A percentile compares a stretch with the other conserved stretches of the same genome.
These are phyloP conservation scores for Periophthalmus magnuspinnatus DNA, from an alignment of 2,797 vertebrate genomes.

Conservation along the genomic window DNA sequence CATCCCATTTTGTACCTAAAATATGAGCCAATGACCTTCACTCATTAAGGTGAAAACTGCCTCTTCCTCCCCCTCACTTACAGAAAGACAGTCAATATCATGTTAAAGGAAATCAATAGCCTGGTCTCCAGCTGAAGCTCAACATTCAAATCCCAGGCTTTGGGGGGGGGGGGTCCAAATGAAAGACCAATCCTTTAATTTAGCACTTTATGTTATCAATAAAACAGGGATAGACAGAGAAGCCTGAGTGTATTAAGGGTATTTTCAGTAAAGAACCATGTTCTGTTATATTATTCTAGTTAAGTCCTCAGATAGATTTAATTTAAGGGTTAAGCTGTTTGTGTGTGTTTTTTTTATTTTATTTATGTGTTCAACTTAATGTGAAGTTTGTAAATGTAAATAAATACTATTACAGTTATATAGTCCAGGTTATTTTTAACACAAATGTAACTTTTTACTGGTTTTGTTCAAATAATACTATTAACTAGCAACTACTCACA, in stretches of 20 bases:
- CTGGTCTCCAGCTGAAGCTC: slow-evolving; percentile 54
- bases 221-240: slow-evolving; percentile 39
- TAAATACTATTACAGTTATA: not conserved
- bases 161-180: slow-evolving; percentile 33
- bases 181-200: slow-evolving; percentile 56
- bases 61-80: slow-evolving; percentile 50
- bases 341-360: not conserved
- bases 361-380: too few relatives aligned
- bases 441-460: too few relatives aligned
- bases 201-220: slow-evolving; percentile 44
- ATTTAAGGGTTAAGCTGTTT: not conserved
- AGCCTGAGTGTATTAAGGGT: slow-evolving; percentile 1
- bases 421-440: too few relatives aligned
- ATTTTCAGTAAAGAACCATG: not conserved
- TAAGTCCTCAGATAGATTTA: not conserved
- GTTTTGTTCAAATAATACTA: not conserved
- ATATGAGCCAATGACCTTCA: slow-evolving; percentile 66
- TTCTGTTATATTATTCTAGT: slow-evolving; percentile 12
- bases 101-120: slow-evolving; percentile 78
- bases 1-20: slow-evolving; percentile 27
- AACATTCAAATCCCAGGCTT: slow-evolving; percentile 52
- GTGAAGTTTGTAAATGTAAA: not conserved
- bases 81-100: slow-evolving; percentile 70
- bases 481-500: not conserved
- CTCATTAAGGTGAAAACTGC: slow-evolving; percentile 66